phyloP scores from a whole-genome alignment of 2,888 invertebrate genomes.

The Heliconius aoede region DNA sequence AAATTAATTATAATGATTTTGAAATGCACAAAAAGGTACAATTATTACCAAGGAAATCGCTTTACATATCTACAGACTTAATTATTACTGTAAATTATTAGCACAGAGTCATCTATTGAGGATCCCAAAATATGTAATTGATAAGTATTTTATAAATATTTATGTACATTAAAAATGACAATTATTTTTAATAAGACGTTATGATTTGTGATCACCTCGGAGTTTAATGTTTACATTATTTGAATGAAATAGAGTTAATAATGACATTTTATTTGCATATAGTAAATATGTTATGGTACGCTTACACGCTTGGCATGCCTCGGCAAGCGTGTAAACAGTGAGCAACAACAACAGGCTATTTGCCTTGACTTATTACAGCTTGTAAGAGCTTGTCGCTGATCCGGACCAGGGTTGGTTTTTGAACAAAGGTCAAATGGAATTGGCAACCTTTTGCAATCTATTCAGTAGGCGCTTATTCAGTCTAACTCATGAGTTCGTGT shows the following conservation, averaged over 20 bases:
- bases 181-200: conserved; percentile 61
- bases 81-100: conserved; percentile 63
- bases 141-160: conserved; percentile 63
- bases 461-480: too few relatives aligned
- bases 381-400: too few relatives aligned
- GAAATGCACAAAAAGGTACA: conserved; percentile 63
- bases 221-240: conserved; percentile 28
- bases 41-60: conserved; percentile 79
- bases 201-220: conserved; percentile 45
- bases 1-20: conserved; percentile 55
- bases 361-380: too few relatives aligned
- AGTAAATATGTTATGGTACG: background rate
- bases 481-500: too few relatives aligned
- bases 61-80: conserved; percentile 65
- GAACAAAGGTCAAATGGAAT: too few relatives aligned
- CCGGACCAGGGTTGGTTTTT: too few relatives aligned
- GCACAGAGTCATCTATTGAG: conserved; percentile 61
- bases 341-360: too few relatives aligned
- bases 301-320: too few relatives aligned
- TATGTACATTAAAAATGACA: conserved; percentile 65
- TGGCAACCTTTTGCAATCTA: too few relatives aligned
- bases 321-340: too few relatives aligned
- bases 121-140: conserved; percentile 58
- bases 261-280: background rate
- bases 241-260: background rate